A percentile compares a stretch with the other conserved stretches of the same genome.
Conservation (phyloP, 1,140 invertebrate genomes). For the Brachionus angularis region DNA sequence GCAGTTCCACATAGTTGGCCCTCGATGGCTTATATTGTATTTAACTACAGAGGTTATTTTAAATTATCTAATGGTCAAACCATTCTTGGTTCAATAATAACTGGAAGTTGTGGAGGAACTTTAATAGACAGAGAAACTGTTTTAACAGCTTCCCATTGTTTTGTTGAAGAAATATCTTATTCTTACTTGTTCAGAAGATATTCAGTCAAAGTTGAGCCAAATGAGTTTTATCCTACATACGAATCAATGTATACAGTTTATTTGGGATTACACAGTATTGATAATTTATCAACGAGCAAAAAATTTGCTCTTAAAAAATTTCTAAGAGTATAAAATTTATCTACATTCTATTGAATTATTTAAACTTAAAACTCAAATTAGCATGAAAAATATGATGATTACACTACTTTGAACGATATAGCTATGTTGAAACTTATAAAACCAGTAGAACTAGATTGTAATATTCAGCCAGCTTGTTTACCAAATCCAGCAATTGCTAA, state of each 20-base stretch:
- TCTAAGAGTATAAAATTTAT: no score
- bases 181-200: not conserved
- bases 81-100: not conserved
- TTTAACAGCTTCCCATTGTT: conserved; percentile 71
- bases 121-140: conserved; percentile 69
- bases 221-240: conserved; percentile 10
- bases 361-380: not conserved
- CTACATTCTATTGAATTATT: no score
- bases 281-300: no score
- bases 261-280: conserved; percentile 19
- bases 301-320: no score
- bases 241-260: conserved; percentile 42
- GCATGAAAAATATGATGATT: not conserved
- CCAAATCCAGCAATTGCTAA: not conserved
- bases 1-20: conserved; percentile 9
- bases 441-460: not conserved
- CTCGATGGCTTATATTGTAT: conserved; percentile 2
- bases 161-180: not conserved
- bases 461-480: not conserved
- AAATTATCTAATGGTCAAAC: not conserved
- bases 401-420: not conserved
- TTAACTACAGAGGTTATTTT: not conserved
- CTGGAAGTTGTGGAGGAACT: conserved; percentile 67
- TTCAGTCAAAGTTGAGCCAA: not conserved
- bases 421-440: not conserved